phyloP scores from a whole-genome alignment of 2,888 invertebrate species.

The Melangyna quadrimaculata region DNA sequence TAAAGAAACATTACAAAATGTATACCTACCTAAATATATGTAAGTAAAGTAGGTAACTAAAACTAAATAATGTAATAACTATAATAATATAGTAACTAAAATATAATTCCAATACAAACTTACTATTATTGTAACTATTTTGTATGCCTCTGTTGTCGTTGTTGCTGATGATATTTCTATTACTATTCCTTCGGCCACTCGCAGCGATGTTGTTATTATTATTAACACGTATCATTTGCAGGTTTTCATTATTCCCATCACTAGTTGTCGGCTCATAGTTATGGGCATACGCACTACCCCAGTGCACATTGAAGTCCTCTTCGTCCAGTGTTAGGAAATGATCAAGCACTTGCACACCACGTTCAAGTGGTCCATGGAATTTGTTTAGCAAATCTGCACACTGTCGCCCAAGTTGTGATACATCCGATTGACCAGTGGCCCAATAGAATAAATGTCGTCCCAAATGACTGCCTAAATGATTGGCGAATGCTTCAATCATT shows the following conservation, averaged over 20 bases:
- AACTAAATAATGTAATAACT: neutral
- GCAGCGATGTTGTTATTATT: slow-evolving; percentile 46
- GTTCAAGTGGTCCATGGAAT: slow-evolving; percentile 81
- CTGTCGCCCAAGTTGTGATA: slow-evolving; percentile 85
- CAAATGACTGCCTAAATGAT: slow-evolving; percentile 81
- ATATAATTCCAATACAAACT: slow-evolving; percentile 23
- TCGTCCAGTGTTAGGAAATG: slow-evolving; percentile 84
- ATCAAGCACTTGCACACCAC: slow-evolving; percentile 84
- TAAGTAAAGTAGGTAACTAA: neutral
- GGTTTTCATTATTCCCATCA: slow-evolving; percentile 74
- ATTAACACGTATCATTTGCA: slow-evolving; percentile 73
- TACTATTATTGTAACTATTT: slow-evolving; percentile 65
- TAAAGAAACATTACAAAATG: neutral
- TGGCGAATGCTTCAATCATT: slow-evolving; percentile 81
- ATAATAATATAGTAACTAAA: neutral
- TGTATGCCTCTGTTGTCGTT: slow-evolving; percentile 62
- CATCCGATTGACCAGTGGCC: slow-evolving; percentile 83
- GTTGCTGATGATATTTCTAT: slow-evolving; percentile 43
- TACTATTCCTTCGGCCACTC: slow-evolving; percentile 32
- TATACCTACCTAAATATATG: neutral
- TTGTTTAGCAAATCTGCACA: slow-evolving; percentile 82
- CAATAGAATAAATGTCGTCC: slow-evolving; percentile 84
- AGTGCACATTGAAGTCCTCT: slow-evolving; percentile 80
- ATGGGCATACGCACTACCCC: slow-evolving; percentile 79
- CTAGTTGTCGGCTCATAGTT: slow-evolving; percentile 75